phyloP scores from a whole-genome alignment of 2,797 vertebrate genomes.

The Pangasius mekongensis region DNA sequence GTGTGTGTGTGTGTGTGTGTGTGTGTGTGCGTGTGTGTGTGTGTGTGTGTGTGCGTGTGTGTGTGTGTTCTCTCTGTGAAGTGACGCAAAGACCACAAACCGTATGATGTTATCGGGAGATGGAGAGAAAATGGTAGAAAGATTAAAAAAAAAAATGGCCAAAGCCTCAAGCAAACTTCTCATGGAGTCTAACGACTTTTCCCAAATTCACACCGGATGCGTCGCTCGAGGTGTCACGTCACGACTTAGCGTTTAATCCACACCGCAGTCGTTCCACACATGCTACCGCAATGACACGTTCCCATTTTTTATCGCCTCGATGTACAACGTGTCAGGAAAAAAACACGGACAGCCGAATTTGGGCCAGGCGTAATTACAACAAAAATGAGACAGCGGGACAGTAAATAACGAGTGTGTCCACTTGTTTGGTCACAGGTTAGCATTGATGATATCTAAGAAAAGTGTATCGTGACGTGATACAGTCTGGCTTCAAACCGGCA shows the following conservation, averaged over 20 bases:
- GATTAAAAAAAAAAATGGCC: background rate
- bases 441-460: background rate
- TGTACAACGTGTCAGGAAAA: too few relatives aligned
- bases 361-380: too few relatives aligned
- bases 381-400: background rate
- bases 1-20: background rate
- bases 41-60: background rate
- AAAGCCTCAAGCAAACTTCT: background rate
- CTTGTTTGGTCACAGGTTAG: background rate
- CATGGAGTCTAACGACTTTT: background rate
- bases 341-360: background rate
- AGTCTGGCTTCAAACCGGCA: too few relatives aligned
- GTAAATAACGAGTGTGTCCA: background rate
- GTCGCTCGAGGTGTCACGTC: background rate
- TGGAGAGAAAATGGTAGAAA: background rate
- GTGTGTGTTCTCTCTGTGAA: constrained; percentile 7
- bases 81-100: constrained; percentile 29
- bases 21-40: background rate
- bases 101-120: background rate
- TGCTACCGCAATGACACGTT: background rate
- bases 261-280: background rate
- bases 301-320: too few relatives aligned
- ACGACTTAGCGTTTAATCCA: background rate
- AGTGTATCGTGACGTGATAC: background rate
- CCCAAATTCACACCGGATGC: background rate